phyloP scores from a whole-genome alignment of 2,797 vertebrate genomes.

The Triplophysa bombifrons region DNA sequence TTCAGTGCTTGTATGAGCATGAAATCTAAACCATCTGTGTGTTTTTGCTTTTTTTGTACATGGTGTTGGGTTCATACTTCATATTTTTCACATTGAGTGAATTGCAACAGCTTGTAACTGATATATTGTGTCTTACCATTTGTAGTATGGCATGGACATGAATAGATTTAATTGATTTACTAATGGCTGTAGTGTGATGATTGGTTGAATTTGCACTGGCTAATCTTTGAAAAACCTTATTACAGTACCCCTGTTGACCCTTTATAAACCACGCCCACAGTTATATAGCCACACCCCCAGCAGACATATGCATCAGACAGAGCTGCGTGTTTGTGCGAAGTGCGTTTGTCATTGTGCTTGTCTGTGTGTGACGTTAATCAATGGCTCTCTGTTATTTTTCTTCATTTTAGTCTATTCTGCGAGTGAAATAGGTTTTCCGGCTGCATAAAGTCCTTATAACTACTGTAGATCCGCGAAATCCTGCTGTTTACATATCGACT shows the following conservation, averaged over 20 bases:
- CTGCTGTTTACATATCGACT: too few relatives aligned
- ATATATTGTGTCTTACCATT: constrained; percentile 15
- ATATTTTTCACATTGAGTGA: not conserved
- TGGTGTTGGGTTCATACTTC: not conserved
- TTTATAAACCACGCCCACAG: not conserved
- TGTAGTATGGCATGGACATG: not conserved
- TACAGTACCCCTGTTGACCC: not conserved
- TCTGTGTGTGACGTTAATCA: not conserved
- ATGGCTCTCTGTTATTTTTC: too few relatives aligned
- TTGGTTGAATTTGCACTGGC: not conserved
- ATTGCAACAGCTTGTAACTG: not conserved
- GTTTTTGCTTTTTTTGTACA: not conserved
- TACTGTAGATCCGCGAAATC: too few relatives aligned
- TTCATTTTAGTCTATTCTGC: too few relatives aligned
- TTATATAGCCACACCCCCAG: not conserved
- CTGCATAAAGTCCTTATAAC: too few relatives aligned
- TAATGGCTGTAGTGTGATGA: not conserved
- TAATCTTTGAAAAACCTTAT: constrained; percentile 7
- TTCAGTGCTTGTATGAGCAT: constrained; percentile 1
- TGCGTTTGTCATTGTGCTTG: too few relatives aligned
- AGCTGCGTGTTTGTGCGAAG: too few relatives aligned
- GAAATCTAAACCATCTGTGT: not conserved
- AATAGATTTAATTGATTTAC: not conserved
- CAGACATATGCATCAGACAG: too few relatives aligned
- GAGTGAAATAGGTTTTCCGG: too few relatives aligned